phyloP scores from a whole-genome alignment of 1,140 invertebrate species.

The Drosophila ogumai region DNA sequence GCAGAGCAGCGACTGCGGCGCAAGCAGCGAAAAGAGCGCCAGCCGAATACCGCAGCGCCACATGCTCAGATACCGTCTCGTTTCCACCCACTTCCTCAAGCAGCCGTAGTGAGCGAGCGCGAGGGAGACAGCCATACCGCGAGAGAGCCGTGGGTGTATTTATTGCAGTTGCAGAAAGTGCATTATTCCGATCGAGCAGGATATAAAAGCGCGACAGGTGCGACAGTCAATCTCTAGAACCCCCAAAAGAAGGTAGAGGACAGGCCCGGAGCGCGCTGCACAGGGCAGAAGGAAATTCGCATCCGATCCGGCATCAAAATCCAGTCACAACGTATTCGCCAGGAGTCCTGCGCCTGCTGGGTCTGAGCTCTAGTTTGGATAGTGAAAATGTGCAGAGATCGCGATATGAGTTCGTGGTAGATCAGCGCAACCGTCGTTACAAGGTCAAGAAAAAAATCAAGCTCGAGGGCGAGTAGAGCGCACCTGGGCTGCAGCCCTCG shows the following conservation, averaged over 20 bases:
- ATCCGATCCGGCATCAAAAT: conserved; percentile 72
- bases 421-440: conserved; percentile 84
- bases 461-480: conserved; percentile 58
- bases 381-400: conserved; percentile 85
- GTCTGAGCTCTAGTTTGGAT: conserved; percentile 79
- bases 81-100: conserved; percentile 94
- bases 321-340: conserved; percentile 85
- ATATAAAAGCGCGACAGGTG: conserved; percentile 63
- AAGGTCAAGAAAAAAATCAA: conserved; percentile 85
- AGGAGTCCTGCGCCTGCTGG: conserved; percentile 78
- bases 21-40: conserved; percentile 62
- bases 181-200: conserved; percentile 60
- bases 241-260: conserved; percentile 3
- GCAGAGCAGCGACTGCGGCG: conserved; percentile 39
- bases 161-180: conserved; percentile 22
- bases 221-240: conserved; percentile 49
- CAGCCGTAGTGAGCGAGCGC: conserved; percentile 89
- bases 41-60: conserved; percentile 77
- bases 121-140: conserved; percentile 28
- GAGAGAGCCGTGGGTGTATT: conserved; percentile 25
- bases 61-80: conserved; percentile 94
- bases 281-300: conserved; percentile 55
- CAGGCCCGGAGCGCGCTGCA: conserved; percentile 45
- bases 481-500: conserved; percentile 21
- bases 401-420: conserved; percentile 85